Evolutionary conservation across 2,113 vertebrate genomes (phyloP).

Genomic region (Cricetomys ansorgei): DNA sequence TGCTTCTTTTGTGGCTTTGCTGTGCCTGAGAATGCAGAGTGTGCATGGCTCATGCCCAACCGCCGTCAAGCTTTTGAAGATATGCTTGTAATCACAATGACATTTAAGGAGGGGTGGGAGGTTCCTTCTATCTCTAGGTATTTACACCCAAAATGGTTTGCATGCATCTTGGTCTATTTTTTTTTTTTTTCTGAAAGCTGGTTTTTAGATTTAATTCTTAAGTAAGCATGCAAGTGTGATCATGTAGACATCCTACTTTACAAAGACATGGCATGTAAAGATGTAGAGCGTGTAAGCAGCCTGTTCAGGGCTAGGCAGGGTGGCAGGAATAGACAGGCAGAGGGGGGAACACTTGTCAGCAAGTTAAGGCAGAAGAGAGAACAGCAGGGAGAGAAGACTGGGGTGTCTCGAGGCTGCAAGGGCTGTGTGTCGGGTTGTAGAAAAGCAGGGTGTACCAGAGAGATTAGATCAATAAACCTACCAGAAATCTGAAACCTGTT

Average conservation of each 20-base stretch:
- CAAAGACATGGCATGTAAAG: neutral
- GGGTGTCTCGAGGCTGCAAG: neutral
- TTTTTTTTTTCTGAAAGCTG: neutral
- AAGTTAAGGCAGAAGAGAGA: neutral
- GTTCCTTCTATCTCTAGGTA: neutral
- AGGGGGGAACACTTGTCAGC: too few relatives aligned
- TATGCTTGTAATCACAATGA: neutral
- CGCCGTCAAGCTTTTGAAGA: neutral
- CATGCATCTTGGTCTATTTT: neutral
- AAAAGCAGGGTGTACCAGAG: neutral
- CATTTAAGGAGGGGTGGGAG: neutral
- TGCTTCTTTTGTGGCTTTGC: neutral
- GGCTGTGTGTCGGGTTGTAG: neutral
- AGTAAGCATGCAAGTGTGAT: neutral
- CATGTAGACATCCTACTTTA: neutral
- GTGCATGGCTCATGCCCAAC: neutral
- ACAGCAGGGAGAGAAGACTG: neutral
- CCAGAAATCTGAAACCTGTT: neutral
- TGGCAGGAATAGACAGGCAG: neutral
- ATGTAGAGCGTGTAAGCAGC: too few relatives aligned
- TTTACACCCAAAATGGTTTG: neutral
- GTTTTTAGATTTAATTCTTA: neutral
- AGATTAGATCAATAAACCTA: neutral
- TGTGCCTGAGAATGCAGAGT: neutral
- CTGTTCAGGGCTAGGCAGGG: neutral